Evolutionary conservation across 1,140 invertebrate genomes (phyloP), one percentile per base, ranked within the genome.

Genomic region (Microplitis mediator): DNA sequence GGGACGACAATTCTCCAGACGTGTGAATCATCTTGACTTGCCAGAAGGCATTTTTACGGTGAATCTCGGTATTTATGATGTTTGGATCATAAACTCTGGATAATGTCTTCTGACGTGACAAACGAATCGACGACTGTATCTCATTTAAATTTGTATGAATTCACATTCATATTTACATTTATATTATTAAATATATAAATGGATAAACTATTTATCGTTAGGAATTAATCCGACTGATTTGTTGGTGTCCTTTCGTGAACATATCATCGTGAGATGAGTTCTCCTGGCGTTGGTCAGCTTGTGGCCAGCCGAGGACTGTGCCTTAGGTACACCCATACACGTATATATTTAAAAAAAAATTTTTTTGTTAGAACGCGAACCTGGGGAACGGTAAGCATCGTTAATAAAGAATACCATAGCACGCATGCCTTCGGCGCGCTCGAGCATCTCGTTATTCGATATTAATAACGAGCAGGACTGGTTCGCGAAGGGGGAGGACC

Each of bases 391-490:
- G 76, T 77, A 76, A 78, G 78, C 75, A 78, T 84, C 83, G 78
- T 85, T 85, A 84, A 85, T 85, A 84, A 85, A 84, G 81, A 82
- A 83, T 82, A 82, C 77, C 73, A 69, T 74, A 78, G 79, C 78
- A 78, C 75, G 80, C 74, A 79, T 82, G 74, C 78, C 77, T 78
- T 80, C 76, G 76, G 73, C 75, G 79, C 75, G 76, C 76, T 77
- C 67, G 75, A 77, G 80, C 81, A 80, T 79, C 82, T 85, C 79
- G 82, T 83, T 85, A 84, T 83, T 84, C 78, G 81, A 83, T 84
- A 85, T 85, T 84, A 85, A 85, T 84, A 83, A 85, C 79, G 77
- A 82, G 81, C 71, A 50, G 54, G 64, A 72, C 71, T 51, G 71
- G 71, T 50, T 58, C 23, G 23, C 23, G 23, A 23, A 23, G 23